phyloP scores from a whole-genome alignment of 2,797 vertebrate genomes.

The Adrianichthys oophorus region DNA sequence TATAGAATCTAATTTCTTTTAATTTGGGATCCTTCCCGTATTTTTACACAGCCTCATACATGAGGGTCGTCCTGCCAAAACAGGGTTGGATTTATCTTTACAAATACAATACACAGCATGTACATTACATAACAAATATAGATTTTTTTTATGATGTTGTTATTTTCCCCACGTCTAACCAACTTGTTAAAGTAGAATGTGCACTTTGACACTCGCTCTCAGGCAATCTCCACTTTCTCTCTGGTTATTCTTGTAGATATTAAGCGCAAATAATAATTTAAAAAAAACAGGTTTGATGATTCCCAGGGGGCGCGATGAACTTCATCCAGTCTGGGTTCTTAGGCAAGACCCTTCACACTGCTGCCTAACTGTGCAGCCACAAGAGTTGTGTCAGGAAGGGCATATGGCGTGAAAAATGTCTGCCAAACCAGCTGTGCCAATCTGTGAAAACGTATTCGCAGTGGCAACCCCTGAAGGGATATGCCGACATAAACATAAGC shows the following conservation, averaged over 20 bases:
- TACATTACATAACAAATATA: conserved; percentile 82
- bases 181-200: conserved; percentile 66
- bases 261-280: conserved; percentile 16
- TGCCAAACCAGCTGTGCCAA: no score
- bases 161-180: conserved; percentile 65
- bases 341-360: no score
- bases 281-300: no score
- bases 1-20: conserved; percentile 77
- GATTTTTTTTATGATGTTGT: conserved; percentile 54
- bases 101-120: conserved; percentile 80
- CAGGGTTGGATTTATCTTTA: conserved; percentile 74
- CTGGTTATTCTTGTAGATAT: conserved; percentile 48
- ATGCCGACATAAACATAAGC: conserved; percentile 18
- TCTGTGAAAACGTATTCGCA: no score
- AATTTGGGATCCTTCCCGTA: conserved; percentile 51
- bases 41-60: conserved; percentile 64
- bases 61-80: conserved; percentile 70
- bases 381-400: no score
- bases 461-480: background rate
- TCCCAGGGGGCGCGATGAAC: no score
- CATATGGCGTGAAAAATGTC: no score
- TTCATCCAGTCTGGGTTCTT: no score
- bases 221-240: conserved; percentile 57
- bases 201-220: conserved; percentile 56
- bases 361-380: no score